Evolutionary conservation across 2,888 invertebrate species (phyloP).

Genomic region (Synergus japonicus): DNA sequence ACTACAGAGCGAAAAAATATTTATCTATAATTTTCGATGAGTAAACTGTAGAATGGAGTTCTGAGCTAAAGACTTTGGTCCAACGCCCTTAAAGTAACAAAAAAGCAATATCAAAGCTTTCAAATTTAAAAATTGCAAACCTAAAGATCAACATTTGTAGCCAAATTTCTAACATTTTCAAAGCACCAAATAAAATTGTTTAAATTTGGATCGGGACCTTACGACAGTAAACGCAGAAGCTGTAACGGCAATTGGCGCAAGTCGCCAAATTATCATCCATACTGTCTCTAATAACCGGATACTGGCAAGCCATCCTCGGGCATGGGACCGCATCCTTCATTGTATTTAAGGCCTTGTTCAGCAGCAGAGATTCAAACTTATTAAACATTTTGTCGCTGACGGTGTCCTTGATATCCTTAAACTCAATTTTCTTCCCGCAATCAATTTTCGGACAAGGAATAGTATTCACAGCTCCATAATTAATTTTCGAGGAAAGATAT

Average conservation of each 20-base stretch:
- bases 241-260: slow-evolving; percentile 62
- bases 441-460: slow-evolving; percentile 58
- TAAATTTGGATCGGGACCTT: slow-evolving; percentile 53
- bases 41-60: too few species aligned
- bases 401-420: slow-evolving; percentile 45
- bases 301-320: slow-evolving; percentile 62
- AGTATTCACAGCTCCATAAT: slow-evolving; percentile 44
- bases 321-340: slow-evolving; percentile 64
- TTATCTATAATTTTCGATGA: too few species aligned
- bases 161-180: background rate
- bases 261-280: slow-evolving; percentile 58
- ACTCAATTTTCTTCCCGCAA: slow-evolving; percentile 53
- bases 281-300: slow-evolving; percentile 55
- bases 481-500: slow-evolving; percentile 59
- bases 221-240: slow-evolving; percentile 65
- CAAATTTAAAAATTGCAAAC: background rate
- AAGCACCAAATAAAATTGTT: background rate
- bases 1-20: too few species aligned
- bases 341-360: slow-evolving; percentile 52
- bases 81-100: background rate
- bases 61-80: too few species aligned
- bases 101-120: background rate
- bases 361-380: slow-evolving; percentile 60
- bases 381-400: slow-evolving; percentile 54
- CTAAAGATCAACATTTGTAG: background rate